Conservation (phyloP, 2,888 invertebrate genomes). For the Xiphydria camelus region DNA sequence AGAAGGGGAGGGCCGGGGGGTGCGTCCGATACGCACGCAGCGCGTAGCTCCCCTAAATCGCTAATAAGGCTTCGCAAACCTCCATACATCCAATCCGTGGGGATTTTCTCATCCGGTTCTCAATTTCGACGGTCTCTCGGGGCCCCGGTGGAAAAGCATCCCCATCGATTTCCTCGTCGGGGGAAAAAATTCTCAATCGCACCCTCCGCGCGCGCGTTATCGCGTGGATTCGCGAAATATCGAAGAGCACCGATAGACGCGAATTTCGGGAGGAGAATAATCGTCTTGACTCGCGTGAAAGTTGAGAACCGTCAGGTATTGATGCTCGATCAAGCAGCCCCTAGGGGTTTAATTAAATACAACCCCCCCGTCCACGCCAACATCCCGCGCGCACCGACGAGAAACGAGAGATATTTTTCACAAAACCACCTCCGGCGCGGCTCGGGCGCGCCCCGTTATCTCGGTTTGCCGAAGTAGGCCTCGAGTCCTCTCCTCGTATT, state of each 20-base stretch:
- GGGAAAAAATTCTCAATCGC: not conserved
- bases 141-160: not conserved
- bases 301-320: slow-evolving; percentile 53
- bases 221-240: too few relatives aligned
- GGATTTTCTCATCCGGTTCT: slow-evolving; percentile 38
- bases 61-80: slow-evolving; percentile 52
- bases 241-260: too few relatives aligned
- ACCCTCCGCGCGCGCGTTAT: too few relatives aligned
- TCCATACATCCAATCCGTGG: slow-evolving; percentile 44
- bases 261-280: too few relatives aligned
- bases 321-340: slow-evolving; percentile 55
- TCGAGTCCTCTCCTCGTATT: too few relatives aligned
- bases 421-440: slow-evolving; percentile 33
- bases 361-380: slow-evolving; percentile 36
- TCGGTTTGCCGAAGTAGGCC: too few relatives aligned
- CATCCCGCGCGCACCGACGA: slow-evolving; percentile 26
- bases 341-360: slow-evolving; percentile 57
- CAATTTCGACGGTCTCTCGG: slow-evolving; percentile 24
- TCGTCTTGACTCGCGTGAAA: too few relatives aligned
- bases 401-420: slow-evolving; percentile 49
- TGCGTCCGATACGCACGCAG: slow-evolving; percentile 17
- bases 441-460: too few relatives aligned
- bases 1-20: slow-evolving; percentile 15
- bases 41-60: slow-evolving; percentile 41
- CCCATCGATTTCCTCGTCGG: not conserved